Base-by-base conservation (phyloP, 1,140 invertebrate species). In the Psilanteris sp. region DNA sequence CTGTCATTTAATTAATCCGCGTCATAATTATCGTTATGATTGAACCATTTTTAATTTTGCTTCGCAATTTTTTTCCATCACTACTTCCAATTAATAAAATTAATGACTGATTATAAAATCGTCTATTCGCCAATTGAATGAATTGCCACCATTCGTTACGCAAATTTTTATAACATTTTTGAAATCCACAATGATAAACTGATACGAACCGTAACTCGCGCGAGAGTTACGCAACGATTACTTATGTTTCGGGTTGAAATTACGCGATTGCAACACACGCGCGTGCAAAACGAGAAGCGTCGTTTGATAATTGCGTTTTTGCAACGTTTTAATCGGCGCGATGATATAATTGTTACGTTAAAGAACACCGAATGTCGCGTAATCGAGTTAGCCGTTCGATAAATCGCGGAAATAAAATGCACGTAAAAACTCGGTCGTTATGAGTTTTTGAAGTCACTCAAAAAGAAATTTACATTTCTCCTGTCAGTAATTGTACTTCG, bases 161-260 rank as follows among this genome's bases (percentile, higher is more conserved):
- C n/a, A n/a, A n/a, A n/a, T n/a, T n/a, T n/a, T n/a, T n/a, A n/a
- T n/a, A n/a, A n/a, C n/a, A n/a, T n/a, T n/a, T n/a, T n/a, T n/a
- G n/a, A n/a, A n/a, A n/a, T n/a, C n/a, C n/a, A n/a, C n/a, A 20
- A n/a, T 32, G 11, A 57, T 37, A 55, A 55, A 57, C 13, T 70
- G 20, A 43, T 55, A 44, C 36, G 4, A 32, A 32, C 8, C n/a
- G 24, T 66, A 61, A 75, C 57, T 55, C 55, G 62, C 18, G 31
- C 26, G 16, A 57, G 39, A 66, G 41, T 78, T 79, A 41, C 68
- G 75, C 57, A 50, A 52, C 50, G 16, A 37, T 54, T 31, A 41
- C 52, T 46, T 52, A 44, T 26, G 31, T 59, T 75, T 61, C 31
- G 59, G 39, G 29, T 36, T 70, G 57, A 71, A 70, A 67, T 75